Conservation (phyloP, 2,888 invertebrate genomes). For the Pachymerium ferrugineum region DNA sequence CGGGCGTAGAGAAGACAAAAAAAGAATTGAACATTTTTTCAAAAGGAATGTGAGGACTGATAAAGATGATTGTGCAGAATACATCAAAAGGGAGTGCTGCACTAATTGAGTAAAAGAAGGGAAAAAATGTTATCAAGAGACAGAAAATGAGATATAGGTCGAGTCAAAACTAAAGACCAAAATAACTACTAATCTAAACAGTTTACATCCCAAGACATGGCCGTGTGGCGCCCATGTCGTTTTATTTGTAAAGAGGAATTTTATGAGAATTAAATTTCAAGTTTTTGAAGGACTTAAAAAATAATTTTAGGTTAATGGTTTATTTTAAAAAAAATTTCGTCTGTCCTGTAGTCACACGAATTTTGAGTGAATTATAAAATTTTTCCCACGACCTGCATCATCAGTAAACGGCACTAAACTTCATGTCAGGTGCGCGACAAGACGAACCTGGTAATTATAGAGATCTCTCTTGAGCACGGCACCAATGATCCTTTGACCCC, state of each 20-base stretch:
- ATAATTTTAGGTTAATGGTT: not conserved
- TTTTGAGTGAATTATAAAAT: too few species aligned
- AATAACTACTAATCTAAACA: conserved; percentile 21
- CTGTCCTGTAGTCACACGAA: too few species aligned
- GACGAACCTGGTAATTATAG: not conserved
- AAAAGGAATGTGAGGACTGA: not conserved
- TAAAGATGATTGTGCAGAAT: conserved; percentile 3
- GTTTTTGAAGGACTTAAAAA: not conserved
- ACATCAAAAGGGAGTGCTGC: not conserved
- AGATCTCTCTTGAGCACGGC: not conserved
- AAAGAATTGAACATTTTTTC: not conserved
- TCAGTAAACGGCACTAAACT: conserved; percentile 21
- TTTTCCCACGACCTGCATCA: conserved; percentile 4
- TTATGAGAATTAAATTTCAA: not conserved
- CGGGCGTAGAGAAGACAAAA: conserved; percentile 7
- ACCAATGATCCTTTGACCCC: not conserved
- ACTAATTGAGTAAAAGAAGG: not conserved
- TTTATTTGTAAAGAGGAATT: conserved; percentile 14
- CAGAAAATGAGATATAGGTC: conserved; percentile 17
- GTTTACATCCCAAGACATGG: conserved; percentile 18
- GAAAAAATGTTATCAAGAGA: conserved; percentile 2
- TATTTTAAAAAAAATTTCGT: too few species aligned
- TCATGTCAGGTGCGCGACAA: conserved; percentile 17
- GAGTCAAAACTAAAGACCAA: not conserved
- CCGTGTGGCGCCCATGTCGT: conserved; percentile 3